Evolutionary conservation across 2,113 vertebrate genomes (phyloP).

Genomic region (Erythrocebus patas): DNA sequence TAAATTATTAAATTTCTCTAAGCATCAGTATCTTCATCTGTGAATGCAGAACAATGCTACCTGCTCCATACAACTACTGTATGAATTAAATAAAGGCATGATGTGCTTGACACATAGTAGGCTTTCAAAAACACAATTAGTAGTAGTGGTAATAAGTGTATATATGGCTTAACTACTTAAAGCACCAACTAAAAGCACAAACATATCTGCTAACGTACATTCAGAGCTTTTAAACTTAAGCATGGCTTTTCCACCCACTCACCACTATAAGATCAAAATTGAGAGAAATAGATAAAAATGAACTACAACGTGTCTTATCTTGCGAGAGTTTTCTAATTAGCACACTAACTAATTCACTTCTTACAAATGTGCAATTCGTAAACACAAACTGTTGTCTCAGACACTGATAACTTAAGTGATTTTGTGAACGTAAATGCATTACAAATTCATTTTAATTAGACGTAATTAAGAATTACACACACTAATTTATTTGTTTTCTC

Average conservation of each 20-base stretch:
- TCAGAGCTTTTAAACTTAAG: not conserved
- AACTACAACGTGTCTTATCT: not conserved
- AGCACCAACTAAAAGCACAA: not conserved
- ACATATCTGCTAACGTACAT: not conserved
- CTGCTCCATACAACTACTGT: not conserved
- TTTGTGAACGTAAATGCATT: constrained; percentile 49
- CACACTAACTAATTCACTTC: constrained; percentile 39
- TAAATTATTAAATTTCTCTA: not conserved
- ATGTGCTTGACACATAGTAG: not conserved
- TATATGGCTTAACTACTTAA: not conserved
- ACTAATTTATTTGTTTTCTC: not conserved
- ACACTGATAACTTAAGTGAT: constrained; percentile 34
- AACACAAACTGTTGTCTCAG: constrained; percentile 46
- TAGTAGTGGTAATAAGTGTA: not conserved
- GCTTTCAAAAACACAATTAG: not conserved
- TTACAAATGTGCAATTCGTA: constrained; percentile 54
- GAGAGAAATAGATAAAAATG: not conserved
- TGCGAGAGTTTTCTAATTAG: constrained; percentile 36
- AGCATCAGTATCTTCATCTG: not conserved
- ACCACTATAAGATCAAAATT: not conserved
- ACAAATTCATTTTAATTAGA: constrained; percentile 23
- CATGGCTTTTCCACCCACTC: not conserved
- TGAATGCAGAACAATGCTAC: not conserved
- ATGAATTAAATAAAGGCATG: not conserved
- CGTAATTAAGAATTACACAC: constrained; percentile 21